Conservation (phyloP, 2,797 vertebrate species). For the Natrix natrix region DNA sequence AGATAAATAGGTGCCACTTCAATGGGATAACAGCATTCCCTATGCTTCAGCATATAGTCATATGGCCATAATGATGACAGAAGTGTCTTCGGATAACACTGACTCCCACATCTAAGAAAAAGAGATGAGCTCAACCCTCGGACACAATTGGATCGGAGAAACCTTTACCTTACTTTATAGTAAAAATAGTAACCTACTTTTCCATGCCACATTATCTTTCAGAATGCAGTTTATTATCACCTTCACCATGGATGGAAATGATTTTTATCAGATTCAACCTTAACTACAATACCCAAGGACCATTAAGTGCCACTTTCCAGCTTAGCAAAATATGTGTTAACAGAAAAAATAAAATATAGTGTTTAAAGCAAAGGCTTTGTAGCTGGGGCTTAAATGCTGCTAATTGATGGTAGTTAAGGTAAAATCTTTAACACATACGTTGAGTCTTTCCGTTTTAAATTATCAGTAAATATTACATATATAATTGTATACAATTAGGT, state of each 20-base stretch:
- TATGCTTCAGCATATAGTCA: neutral
- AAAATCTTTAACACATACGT: slow-evolving; percentile 14
- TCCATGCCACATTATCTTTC: neutral
- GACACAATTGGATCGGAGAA: too few relatives aligned
- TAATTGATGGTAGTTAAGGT: slow-evolving; percentile 25
- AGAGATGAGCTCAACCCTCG: too few relatives aligned
- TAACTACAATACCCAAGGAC: slow-evolving; percentile 6
- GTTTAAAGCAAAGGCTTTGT: slow-evolving; percentile 6
- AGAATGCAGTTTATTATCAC: neutral
- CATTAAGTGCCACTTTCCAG: slow-evolving; percentile 36
- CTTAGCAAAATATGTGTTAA: slow-evolving; percentile 36
- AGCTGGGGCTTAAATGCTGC: slow-evolving; percentile 18
- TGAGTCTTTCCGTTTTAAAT: slow-evolving; percentile 33
- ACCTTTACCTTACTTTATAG: neutral
- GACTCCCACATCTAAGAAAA: too few relatives aligned
- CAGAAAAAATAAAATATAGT: fast-evolving
- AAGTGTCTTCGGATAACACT: too few relatives aligned
- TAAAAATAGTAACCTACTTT: neutral
- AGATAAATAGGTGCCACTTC: neutral
- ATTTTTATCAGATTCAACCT: slow-evolving; percentile 51
- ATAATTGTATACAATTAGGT: slow-evolving; percentile 5
- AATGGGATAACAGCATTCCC: neutral
- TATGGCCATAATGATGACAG: too few relatives aligned
- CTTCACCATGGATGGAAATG: neutral
- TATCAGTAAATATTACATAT: slow-evolving; percentile 28